phyloP scores from a whole-genome alignment of 2,888 invertebrate genomes.

The Patella ulyssiponensis region DNA sequence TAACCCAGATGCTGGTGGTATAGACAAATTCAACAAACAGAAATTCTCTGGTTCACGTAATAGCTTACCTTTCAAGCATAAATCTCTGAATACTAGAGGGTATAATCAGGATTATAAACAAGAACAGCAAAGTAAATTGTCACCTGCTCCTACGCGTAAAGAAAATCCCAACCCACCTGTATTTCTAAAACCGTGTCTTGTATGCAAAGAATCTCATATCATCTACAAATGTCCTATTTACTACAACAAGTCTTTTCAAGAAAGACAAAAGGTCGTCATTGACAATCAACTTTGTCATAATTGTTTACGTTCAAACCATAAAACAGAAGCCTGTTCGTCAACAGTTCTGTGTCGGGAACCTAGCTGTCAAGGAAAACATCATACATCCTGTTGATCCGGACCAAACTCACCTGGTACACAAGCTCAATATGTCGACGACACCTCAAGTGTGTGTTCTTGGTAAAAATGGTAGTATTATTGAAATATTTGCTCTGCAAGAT shows the following conservation, averaged over 20 bases:
- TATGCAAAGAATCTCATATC: too few relatives aligned
- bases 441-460: background rate
- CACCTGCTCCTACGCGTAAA: too few relatives aligned
- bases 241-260: too few relatives aligned
- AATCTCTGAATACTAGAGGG: too few relatives aligned
- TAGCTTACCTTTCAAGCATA: too few relatives aligned
- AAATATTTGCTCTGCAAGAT: background rate
- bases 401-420: background rate
- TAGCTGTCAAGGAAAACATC: background rate
- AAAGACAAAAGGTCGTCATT: too few relatives aligned
- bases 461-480: background rate
- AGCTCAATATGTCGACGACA: background rate
- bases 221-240: too few relatives aligned
- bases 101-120: too few relatives aligned
- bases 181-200: too few relatives aligned
- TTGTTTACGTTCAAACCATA: background rate
- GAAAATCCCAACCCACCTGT: too few relatives aligned
- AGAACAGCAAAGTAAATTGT: too few relatives aligned
- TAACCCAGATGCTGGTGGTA: background rate
- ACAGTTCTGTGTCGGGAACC: background rate
- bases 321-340: background rate
- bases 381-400: background rate
- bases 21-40: background rate
- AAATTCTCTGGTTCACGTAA: too few relatives aligned
- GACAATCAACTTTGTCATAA: background rate